Conservation (phyloP, 2,888 invertebrate genomes). For the Hecatera dysodea region DNA sequence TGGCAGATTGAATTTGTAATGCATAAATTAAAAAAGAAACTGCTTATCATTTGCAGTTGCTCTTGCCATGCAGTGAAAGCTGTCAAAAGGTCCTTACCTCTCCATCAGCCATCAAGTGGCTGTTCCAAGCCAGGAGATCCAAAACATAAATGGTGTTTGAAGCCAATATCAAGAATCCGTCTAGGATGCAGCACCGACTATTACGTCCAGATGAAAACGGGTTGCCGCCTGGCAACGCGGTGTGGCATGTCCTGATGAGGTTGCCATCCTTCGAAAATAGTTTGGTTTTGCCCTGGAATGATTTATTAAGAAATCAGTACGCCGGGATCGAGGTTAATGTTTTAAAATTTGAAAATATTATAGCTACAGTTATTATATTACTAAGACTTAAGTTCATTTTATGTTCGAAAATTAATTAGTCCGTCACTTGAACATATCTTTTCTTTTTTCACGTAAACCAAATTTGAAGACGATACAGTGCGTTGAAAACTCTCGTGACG, state of each 20-base stretch:
- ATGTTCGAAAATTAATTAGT: too few species aligned
- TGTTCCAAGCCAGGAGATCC: conserved; percentile 96
- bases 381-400: too few species aligned
- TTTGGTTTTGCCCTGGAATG: conserved; percentile 92
- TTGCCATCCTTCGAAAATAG: conserved; percentile 84
- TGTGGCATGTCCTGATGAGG: conserved; percentile 91
- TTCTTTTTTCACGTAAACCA: too few species aligned
- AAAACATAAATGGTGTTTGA: conserved; percentile 93
- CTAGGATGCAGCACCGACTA: conserved; percentile 93
- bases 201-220: conserved; percentile 69
- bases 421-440: too few species aligned
- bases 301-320: not conserved
- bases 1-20: too few species aligned
- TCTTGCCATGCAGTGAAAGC: too few species aligned
- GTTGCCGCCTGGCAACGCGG: conserved; percentile 94
- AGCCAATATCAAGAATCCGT: conserved; percentile 94
- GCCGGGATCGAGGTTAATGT: not conserved
- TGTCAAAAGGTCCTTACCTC: conserved; percentile 90
- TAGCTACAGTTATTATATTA: too few species aligned
- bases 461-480: too few species aligned
- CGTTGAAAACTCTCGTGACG: too few species aligned
- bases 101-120: conserved; percentile 93
- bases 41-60: not conserved
- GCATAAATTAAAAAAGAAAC: too few species aligned
- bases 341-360: not conserved